Evolutionary conservation across 2,888 invertebrate genomes (phyloP).

Genomic region (Phortica okadai): DNA sequence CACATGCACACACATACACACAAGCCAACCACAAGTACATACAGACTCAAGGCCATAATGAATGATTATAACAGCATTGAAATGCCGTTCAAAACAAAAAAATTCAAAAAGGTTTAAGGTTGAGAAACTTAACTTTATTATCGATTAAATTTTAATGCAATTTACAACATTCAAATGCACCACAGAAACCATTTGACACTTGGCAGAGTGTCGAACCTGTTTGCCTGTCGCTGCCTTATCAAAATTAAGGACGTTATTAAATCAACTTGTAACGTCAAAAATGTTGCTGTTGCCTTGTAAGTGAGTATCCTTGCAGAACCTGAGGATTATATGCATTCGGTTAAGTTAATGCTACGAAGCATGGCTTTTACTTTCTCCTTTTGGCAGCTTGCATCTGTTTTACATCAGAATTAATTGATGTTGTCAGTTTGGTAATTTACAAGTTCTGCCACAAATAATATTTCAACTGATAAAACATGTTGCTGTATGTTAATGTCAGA

Average conservation of each 20-base stretch:
- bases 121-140: background rate
- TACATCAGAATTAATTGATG: slow-evolving; percentile 69
- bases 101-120: background rate
- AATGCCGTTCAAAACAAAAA: background rate
- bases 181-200: too few species aligned
- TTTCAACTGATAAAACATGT: slow-evolving; percentile 47
- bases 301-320: background rate
- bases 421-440: slow-evolving; percentile 70
- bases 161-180: background rate
- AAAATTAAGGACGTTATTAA: background rate
- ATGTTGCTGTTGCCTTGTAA: background rate
- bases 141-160: background rate
- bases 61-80: background rate
- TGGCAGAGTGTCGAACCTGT: too few species aligned
- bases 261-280: background rate
- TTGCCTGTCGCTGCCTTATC: background rate
- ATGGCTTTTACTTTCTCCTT: background rate
- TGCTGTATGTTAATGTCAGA: background rate
- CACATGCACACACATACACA: background rate
- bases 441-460: slow-evolving; percentile 68
- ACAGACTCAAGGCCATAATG: background rate
- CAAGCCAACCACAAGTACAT: background rate
- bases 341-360: background rate
- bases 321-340: slow-evolving; percentile 3
- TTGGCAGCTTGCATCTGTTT: slow-evolving; percentile 49